A percentile compares a stretch with the other conserved stretches of the same genome.
Conservation (phyloP, 2,888 invertebrate species). For the Actias luna region DNA sequence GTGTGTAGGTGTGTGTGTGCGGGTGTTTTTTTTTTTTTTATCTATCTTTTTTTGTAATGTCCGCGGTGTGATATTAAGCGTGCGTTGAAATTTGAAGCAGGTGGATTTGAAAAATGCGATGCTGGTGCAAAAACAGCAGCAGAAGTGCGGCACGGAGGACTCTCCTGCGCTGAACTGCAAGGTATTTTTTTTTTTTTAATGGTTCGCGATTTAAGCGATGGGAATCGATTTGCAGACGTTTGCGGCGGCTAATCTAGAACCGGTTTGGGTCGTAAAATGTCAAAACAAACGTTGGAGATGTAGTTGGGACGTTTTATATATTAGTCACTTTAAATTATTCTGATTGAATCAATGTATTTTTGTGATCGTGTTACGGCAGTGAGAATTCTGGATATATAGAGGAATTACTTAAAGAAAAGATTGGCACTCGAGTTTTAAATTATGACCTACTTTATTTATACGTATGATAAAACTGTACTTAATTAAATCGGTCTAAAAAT, state of each 20-base stretch:
- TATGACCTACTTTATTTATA: too few species aligned
- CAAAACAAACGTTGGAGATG: background rate
- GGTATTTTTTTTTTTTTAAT: slow-evolving; percentile 41
- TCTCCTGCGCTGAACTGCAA: slow-evolving; percentile 49
- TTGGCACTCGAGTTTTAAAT: too few species aligned
- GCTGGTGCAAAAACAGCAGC: slow-evolving; percentile 43
- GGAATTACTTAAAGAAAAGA: too few species aligned
- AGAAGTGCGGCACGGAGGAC: slow-evolving; percentile 61
- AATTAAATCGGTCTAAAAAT: too few species aligned
- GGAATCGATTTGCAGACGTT: background rate
- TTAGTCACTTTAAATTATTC: too few species aligned
- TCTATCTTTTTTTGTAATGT: slow-evolving; percentile 21
- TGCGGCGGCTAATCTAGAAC: background rate
- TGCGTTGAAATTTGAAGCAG: slow-evolving; percentile 34
- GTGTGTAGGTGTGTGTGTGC: slow-evolving; percentile 25
- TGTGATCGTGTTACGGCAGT: too few species aligned
- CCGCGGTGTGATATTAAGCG: slow-evolving; percentile 29
- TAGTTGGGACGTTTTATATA: too few species aligned
- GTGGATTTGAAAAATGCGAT: slow-evolving; percentile 40
- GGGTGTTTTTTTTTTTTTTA: slow-evolving; percentile 26
- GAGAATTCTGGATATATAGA: too few species aligned
- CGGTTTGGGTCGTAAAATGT: background rate
- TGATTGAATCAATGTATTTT: too few species aligned
- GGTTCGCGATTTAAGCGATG: background rate
- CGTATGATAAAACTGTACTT: too few species aligned